Conservation (phyloP, 2,797 vertebrate species). For the Sebastes itinus region DNA sequence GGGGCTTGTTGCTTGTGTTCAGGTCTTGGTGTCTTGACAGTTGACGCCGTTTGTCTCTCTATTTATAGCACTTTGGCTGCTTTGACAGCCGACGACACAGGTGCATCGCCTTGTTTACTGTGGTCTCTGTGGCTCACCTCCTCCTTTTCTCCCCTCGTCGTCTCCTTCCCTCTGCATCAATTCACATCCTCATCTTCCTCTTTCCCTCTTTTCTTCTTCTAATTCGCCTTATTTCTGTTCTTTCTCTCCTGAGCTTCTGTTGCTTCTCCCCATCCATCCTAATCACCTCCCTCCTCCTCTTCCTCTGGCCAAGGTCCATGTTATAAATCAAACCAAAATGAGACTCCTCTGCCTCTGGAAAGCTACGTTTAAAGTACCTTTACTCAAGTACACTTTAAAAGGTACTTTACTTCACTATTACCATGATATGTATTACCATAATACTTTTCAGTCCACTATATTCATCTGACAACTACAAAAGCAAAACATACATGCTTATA, state of each 20-base stretch:
- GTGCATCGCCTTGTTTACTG: constrained; percentile 16
- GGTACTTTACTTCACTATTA: neutral
- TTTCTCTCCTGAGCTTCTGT: constrained; percentile 38
- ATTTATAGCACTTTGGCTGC: neutral
- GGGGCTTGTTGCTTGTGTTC: neutral
- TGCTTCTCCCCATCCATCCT: constrained; percentile 31
- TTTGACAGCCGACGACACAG: constrained; percentile 2
- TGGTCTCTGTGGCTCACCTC: neutral
- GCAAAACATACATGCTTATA: neutral
- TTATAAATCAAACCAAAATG: constrained; percentile 49
- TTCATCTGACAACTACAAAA: neutral
- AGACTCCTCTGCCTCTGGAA: constrained; percentile 10
- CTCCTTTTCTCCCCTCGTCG: neutral
- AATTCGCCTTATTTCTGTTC: neutral
- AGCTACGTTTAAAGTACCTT: constrained; percentile 4
- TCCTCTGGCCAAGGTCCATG: constrained; percentile 50
- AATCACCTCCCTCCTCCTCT: constrained; percentile 28
- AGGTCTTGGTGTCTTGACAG: constrained; percentile 7
- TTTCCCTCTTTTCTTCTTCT: neutral
- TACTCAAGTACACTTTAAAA: neutral
- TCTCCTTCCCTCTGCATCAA: neutral
- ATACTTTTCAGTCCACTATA: neutral
- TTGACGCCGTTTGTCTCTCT: neutral
- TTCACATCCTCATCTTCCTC: neutral
- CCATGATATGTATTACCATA: neutral